Evolutionary conservation across 2,888 invertebrate species (phyloP), one percentile per base, ranked within the genome.

Genomic region (Sepiola atlantica): DNA sequence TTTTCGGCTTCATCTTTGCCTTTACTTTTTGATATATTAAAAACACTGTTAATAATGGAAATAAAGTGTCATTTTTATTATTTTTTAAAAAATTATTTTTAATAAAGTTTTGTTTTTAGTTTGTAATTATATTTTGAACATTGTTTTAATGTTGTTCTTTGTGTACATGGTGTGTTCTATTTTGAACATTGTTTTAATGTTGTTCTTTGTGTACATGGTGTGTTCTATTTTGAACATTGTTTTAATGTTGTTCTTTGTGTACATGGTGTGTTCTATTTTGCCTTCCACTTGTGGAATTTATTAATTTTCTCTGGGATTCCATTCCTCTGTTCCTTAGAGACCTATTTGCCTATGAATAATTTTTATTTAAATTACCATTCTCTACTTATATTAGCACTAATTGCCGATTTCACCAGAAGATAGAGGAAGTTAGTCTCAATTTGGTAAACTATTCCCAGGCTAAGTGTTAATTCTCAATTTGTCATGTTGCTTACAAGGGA

Each of bases 271-370:
- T n/a, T n/a, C 77, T 77, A 77, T 77, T 77, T 77, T 77, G n/a
- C 77, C 77, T 16, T n/a, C 77, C n/a, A 77, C 77, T 77, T 77
- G 77, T 77, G 77, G 77, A 77, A 77, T 77, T 77, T 32, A 77
- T 77, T 77, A 77, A 77, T 77, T 77, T 77, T 77, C n/a, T 77
- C 77, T 77, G n/a, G 77, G 77, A 77, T 77, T 77, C 32, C n/a
- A 77, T 77, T 77, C 77, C n/a, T 77, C 18, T 3, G n/a, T 77
- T 77, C 77, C 77, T 77, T 77, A 77, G n/a, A 77, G 77, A 77
- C n/a, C 77, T 77, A n/a, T 77, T 77, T n/a, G 77, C 77, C n/a
- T 77, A n/a, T n/a, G n/a, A 77, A n/a, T 77, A 77, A 32, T 77
- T 77, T 77, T 77, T 32, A 77, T 32, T 77, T 32, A 77, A 77